These are phyloP conservation scores for Boulengeromyrus knoepffleri DNA, from an alignment of 2,113 vertebrate species.

Conservation along the genomic window DNA sequence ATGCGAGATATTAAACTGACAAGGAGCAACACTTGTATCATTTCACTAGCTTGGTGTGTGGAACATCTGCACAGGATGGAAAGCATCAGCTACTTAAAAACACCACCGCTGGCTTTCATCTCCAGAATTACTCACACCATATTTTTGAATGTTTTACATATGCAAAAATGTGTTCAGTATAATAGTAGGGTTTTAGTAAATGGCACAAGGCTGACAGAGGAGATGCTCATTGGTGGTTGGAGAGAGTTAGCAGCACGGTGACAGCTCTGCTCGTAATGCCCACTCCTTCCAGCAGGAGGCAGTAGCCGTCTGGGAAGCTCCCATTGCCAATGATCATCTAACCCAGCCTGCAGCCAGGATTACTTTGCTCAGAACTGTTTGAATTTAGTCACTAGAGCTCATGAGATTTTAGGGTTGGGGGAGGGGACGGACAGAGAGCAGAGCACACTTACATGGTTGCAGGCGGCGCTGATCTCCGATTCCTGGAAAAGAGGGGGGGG, in stretches of 20 bases:
- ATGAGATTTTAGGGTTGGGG: not conserved
- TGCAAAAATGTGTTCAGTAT: not conserved
- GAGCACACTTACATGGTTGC: constrained; percentile 87
- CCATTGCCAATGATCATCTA: not conserved
- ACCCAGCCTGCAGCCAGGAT: not conserved
- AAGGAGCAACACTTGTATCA: not conserved
- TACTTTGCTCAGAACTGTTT: not conserved
- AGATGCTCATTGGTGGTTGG: not conserved
- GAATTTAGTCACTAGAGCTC: not conserved
- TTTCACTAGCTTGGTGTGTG: not conserved
- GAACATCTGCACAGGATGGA: not conserved
- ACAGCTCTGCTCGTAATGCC: not conserved
- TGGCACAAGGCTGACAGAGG: not conserved
- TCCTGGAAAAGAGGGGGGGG: constrained; percentile 63
- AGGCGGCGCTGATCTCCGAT: constrained; percentile 84
- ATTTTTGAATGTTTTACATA: not conserved
- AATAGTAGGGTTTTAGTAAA: not conserved
- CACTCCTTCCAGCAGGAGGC: not conserved
- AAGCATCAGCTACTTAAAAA: not conserved
- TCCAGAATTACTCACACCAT: not conserved
- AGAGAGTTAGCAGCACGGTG: not conserved
- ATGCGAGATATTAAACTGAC: not conserved
- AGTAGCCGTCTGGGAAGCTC: not conserved
- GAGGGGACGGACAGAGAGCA: not conserved
- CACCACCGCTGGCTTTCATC: not conserved